A percentile compares a stretch with the other conserved stretches of the same genome.
phyloP scores from a whole-genome alignment of 2,113 vertebrate species.

The Pelmatolapia mariae region DNA sequence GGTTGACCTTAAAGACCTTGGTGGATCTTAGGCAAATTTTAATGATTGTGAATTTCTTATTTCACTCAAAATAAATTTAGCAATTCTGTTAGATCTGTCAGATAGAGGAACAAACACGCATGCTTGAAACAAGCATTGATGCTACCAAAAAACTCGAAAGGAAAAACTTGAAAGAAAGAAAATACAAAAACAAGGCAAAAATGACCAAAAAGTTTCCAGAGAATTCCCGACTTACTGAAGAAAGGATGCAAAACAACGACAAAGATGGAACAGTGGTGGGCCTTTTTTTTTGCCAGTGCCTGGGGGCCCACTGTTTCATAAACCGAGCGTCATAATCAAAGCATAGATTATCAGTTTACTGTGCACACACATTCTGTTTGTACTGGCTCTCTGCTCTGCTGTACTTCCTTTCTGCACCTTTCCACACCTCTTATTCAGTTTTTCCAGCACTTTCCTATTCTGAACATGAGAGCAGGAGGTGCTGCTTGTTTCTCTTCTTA shows the following conservation, averaged over 20 bases:
- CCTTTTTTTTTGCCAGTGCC: neutral
- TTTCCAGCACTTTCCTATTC: neutral
- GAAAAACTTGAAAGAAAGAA: neutral
- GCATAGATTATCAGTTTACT: neutral
- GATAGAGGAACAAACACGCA: neutral
- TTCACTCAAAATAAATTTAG: neutral
- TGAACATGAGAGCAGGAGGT: neutral
- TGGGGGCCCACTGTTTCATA: neutral
- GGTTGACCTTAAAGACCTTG: neutral
- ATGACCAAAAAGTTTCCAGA: neutral
- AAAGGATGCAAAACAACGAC: neutral
- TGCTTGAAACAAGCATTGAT: neutral
- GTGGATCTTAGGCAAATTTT: neutral
- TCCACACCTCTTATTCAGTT: neutral
- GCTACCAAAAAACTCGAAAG: neutral
- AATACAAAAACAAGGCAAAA: neutral
- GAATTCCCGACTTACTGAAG: neutral
- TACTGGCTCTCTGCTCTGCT: neutral
- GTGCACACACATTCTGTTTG: neutral
- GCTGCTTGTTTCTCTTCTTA: neutral
- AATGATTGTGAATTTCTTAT: neutral
- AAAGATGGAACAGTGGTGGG: neutral
- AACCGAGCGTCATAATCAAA: neutral
- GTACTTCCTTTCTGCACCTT: neutral
- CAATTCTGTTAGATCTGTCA: neutral